Percentiles rank a stretch among this genome's conserved stretches.
Conservation (phyloP, 1,140 invertebrate species). For the Drosophila nikananu region DNA sequence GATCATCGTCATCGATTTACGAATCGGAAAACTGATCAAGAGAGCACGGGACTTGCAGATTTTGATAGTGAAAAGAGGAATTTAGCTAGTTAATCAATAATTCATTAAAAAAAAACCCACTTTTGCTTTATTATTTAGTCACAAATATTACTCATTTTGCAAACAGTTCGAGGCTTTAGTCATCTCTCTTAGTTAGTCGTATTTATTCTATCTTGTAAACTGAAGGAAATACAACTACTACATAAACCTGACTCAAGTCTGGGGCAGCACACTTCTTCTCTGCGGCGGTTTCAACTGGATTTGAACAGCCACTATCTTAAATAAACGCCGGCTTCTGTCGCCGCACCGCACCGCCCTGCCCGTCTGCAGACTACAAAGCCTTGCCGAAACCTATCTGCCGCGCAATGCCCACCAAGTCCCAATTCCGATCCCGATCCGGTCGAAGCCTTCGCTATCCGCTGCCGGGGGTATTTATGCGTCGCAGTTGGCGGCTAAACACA, state of each 20-base stretch:
- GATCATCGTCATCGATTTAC: slow-evolving; percentile 47
- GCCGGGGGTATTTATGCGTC: slow-evolving; percentile 52
- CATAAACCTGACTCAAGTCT: slow-evolving; percentile 20
- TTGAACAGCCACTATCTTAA: slow-evolving; percentile 4
- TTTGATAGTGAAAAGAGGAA: neutral
- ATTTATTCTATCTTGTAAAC: neutral
- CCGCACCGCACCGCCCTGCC: neutral
- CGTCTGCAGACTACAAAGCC: slow-evolving; percentile 68
- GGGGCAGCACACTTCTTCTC: slow-evolving; percentile 17
- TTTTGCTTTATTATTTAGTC: neutral
- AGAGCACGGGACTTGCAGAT: slow-evolving; percentile 31
- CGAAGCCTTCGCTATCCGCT: slow-evolving; percentile 6
- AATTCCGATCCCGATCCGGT: slow-evolving; percentile 17
- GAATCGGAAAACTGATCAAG: slow-evolving; percentile 27
- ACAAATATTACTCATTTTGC: slow-evolving; percentile 6
- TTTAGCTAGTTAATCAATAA: neutral
- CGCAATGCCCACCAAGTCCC: slow-evolving; percentile 47
- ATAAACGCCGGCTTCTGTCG: neutral
- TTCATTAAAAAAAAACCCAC: neutral
- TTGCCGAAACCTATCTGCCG: slow-evolving; percentile 79
- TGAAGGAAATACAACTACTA: neutral
- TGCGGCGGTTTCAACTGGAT: slow-evolving; percentile 30
- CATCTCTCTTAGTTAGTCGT: neutral
- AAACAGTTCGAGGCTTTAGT: neutral
- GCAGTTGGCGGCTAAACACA: slow-evolving; percentile 61